These are phyloP conservation scores for Bactericera cockerelli DNA, from an alignment of 1,140 invertebrate genomes.

Conservation along the genomic window DNA sequence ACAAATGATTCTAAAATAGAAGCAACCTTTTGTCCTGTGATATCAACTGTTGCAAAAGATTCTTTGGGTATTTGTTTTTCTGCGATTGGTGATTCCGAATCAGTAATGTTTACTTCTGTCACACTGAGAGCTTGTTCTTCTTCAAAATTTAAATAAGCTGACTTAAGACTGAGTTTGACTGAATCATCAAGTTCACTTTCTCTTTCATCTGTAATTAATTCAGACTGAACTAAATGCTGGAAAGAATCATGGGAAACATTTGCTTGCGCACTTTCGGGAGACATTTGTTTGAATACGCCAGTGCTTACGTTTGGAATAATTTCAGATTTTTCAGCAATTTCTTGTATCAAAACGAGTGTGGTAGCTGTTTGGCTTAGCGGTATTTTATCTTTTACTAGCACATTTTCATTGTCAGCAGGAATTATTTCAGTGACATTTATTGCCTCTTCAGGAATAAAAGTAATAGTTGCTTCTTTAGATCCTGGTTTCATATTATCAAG, in stretches of 20 bases:
- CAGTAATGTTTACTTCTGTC: constrained; percentile 20
- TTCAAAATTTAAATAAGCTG: constrained; percentile 26
- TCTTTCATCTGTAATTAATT: constrained; percentile 33
- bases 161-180: constrained; percentile 25
- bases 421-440: constrained; percentile 25
- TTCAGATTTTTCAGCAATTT: constrained; percentile 26
- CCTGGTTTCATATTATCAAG: constrained; percentile 28
- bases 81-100: constrained; percentile 18
- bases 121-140: constrained; percentile 21
- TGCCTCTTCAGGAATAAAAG: constrained; percentile 25
- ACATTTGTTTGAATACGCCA: constrained; percentile 18
- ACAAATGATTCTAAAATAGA: constrained; percentile 19
- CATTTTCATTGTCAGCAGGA: constrained; percentile 28
- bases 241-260: constrained; percentile 27
- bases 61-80: not conserved
- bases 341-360: constrained; percentile 30
- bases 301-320: constrained; percentile 19
- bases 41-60: constrained; percentile 17
- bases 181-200: constrained; percentile 29
- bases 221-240: constrained; percentile 34
- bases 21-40: constrained; percentile 27
- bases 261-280: constrained; percentile 21
- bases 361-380: constrained; percentile 33
- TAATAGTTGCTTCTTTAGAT: constrained; percentile 26
- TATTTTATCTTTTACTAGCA: constrained; percentile 30